Conservation (phyloP, 2,888 invertebrate species). For the Platycheirus rosarum region DNA sequence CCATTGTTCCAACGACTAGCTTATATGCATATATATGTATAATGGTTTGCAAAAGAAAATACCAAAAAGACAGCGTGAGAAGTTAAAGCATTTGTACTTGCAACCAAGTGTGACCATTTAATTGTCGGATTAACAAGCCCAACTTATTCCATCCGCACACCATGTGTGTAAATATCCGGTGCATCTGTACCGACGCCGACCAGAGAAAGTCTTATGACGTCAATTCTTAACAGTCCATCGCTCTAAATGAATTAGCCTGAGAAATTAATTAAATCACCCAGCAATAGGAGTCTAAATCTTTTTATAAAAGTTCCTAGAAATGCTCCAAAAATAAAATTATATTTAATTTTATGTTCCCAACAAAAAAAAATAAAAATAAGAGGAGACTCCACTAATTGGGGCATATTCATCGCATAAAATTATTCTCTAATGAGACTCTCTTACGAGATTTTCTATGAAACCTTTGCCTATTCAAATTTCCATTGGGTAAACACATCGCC, state of each 20-base stretch:
- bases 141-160: background rate
- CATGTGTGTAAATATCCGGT: no score
- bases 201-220: no score
- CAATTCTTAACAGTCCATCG: no score
- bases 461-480: background rate
- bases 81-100: conserved; percentile 12
- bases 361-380: no score
- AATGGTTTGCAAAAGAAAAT: background rate
- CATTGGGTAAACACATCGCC: background rate
- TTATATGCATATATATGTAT: background rate
- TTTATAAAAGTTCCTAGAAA: no score
- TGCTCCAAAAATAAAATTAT: no score
- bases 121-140: background rate
- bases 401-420: conserved; percentile 10
- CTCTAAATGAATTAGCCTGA: no score
- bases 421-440: conserved; percentile 1
- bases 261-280: no score
- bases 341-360: no score
- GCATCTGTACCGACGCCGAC: no score
- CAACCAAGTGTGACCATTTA: background rate
- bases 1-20: no score
- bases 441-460: background rate
- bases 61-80: conserved; percentile 19
- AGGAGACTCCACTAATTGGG: conserved; percentile 3
- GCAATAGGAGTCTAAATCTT: no score